A percentile compares a stretch with the other conserved stretches of the same genome.
phyloP scores from a whole-genome alignment of 2,888 invertebrate genomes.

The Protula sp. region DNA sequence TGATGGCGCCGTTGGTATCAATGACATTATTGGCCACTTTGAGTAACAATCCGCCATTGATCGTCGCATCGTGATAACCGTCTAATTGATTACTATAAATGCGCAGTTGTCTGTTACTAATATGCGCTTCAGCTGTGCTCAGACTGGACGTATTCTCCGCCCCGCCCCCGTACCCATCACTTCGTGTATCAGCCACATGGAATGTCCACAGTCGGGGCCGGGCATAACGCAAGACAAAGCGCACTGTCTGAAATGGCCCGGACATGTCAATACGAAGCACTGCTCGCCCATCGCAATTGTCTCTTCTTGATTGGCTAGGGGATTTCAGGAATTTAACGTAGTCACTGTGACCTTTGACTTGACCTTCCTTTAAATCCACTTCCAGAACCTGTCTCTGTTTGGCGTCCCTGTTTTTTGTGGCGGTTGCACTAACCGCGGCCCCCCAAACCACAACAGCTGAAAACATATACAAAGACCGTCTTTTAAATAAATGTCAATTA shows the following conservation, averaged over 20 bases:
- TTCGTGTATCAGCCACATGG: conserved; percentile 43
- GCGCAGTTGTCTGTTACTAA: conserved; percentile 42
- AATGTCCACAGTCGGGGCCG: conserved; percentile 45
- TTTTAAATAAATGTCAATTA: no score
- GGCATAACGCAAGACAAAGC: conserved; percentile 38
- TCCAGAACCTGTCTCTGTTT: no score
- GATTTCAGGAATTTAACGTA: conserved; percentile 38
- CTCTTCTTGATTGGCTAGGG: conserved; percentile 22
- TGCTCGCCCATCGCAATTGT: conserved; percentile 37
- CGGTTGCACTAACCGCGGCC: no score
- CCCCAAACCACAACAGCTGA: no score
- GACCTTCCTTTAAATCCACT: conserved; percentile 39
- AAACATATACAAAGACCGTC: no score
- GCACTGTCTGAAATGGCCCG: conserved; percentile 30
- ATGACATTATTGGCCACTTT: conserved; percentile 13
- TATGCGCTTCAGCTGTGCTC: conserved; percentile 47
- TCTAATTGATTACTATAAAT: conserved; percentile 46
- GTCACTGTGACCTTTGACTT: conserved; percentile 45
- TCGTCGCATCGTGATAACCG: conserved; percentile 42
- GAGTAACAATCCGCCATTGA: conserved; percentile 44
- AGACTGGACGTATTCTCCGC: conserved; percentile 30
- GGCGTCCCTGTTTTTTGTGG: no score
- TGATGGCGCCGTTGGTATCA: background rate
- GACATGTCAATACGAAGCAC: conserved; percentile 43
- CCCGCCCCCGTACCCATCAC: conserved; percentile 45